A percentile compares a stretch with the other conserved stretches of the same genome.
phyloP scores from a whole-genome alignment of 1,140 invertebrate genomes.

The Hyles vespertilio region DNA sequence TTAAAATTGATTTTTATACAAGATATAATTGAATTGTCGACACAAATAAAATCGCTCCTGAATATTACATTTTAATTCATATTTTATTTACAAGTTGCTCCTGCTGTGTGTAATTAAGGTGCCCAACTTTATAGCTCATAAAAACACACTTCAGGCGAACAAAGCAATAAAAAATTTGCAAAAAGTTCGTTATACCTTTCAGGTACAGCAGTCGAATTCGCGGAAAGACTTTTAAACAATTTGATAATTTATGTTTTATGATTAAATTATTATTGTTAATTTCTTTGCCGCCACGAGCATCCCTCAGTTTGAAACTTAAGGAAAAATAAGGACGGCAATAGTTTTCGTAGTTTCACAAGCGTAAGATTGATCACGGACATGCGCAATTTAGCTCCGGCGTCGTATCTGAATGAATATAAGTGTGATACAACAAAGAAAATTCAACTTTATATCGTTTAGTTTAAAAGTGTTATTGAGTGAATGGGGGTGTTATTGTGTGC shows the following conservation, averaged over 20 bases:
- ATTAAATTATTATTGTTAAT: too few species aligned
- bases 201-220: slow-evolving; percentile 1
- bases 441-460: slow-evolving; percentile 27
- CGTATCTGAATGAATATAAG: slow-evolving; percentile 40
- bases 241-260: slow-evolving; percentile 15
- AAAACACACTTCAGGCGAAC: slow-evolving; percentile 13
- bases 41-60: too few species aligned
- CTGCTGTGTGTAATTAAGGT: slow-evolving; percentile 15
- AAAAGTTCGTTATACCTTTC: slow-evolving; percentile 3
- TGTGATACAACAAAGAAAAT: slow-evolving; percentile 25
- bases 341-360: slow-evolving; percentile 55
- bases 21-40: too few species aligned
- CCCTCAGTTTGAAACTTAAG: slow-evolving; percentile 39
- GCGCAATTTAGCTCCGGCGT: slow-evolving; percentile 44
- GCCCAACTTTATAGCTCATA: slow-evolving; percentile 24
- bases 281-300: too few species aligned
- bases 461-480: slow-evolving; percentile 27
- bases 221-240: slow-evolving; percentile 11
- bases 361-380: slow-evolving; percentile 57
- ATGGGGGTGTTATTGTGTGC: slow-evolving; percentile 40
- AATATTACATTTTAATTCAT: slow-evolving; percentile 18
- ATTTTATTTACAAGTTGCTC: slow-evolving; percentile 22
- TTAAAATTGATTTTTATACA: too few species aligned
- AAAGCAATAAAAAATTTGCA: slow-evolving; percentile 15
- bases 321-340: slow-evolving; percentile 65